Percentiles rank a stretch among this genome's conserved stretches.
Evolutionary conservation across 2,113 vertebrate species (phyloP).

Genomic region (Catharus fuscescens): DNA sequence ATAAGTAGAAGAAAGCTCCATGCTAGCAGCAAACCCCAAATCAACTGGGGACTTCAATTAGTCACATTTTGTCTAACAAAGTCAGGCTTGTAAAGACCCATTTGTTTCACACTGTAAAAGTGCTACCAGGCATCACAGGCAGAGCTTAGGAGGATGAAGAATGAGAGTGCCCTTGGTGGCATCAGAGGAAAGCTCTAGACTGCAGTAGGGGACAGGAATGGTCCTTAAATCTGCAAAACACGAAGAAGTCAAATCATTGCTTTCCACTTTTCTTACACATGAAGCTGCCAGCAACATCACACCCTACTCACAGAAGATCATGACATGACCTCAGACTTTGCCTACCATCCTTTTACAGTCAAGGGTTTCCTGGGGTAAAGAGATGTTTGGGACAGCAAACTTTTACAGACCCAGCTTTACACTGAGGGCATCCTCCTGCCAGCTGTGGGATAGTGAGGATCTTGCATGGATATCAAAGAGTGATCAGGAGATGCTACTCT

Average conservation of each 20-base stretch:
- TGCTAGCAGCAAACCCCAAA: not conserved
- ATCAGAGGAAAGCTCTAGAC: not conserved
- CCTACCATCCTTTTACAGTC: not conserved
- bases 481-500: not conserved
- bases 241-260: not conserved
- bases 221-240: not conserved
- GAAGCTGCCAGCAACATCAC: not conserved
- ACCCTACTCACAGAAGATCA: not conserved
- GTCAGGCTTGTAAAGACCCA: not conserved
- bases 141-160: not conserved
- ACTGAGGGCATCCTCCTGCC: not conserved
- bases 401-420: not conserved
- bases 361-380: not conserved
- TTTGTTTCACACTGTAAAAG: not conserved
- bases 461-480: not conserved
- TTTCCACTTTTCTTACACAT: not conserved
- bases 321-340: not conserved
- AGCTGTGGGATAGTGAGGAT: not conserved
- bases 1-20: not conserved
- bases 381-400: not conserved
- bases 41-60: not conserved
- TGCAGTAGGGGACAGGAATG: not conserved
- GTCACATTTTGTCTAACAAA: not conserved
- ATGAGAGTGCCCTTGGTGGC: not conserved
- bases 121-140: not conserved